Percentiles rank a stretch among this genome's conserved stretches.
phyloP scores from a whole-genome alignment of 2,113 vertebrate genomes.

The Coptodon rendalli region DNA sequence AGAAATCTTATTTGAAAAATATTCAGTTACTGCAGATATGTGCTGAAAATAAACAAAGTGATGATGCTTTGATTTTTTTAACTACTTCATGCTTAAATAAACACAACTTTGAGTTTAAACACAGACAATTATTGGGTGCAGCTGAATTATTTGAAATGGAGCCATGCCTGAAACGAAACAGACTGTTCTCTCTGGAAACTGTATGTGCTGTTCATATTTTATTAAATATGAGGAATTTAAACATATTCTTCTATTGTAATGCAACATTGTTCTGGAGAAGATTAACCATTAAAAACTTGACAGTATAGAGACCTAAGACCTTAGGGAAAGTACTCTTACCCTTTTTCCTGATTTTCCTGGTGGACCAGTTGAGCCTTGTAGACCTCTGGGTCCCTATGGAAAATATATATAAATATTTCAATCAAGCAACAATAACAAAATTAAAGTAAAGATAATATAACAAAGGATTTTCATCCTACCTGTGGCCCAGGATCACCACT shows the following conservation, averaged over 20 bases:
- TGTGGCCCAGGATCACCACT: slow-evolving; percentile 87
- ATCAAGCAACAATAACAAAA: background rate
- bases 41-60: background rate
- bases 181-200: background rate
- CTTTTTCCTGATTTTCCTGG: slow-evolving; percentile 90
- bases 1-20: background rate
- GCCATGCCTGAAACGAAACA: slow-evolving; percentile 1
- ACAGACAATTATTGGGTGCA: slow-evolving; percentile 7
- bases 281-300: background rate
- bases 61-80: background rate
- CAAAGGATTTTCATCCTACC: slow-evolving; percentile 61
- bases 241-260: background rate
- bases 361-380: slow-evolving; percentile 82
- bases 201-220: background rate
- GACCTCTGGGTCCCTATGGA: slow-evolving; percentile 87
- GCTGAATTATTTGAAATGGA: slow-evolving; percentile 24
- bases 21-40: background rate
- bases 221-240: background rate
- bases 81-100: slow-evolving; percentile 18
- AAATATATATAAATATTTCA: background rate
- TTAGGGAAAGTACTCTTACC: slow-evolving; percentile 66
- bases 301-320: background rate
- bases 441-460: background rate
- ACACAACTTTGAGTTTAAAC: slow-evolving; percentile 12
- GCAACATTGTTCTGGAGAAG: background rate